Base-by-base conservation (phyloP, 1,140 invertebrate genomes). In the Diorhabda elongata region DNA sequence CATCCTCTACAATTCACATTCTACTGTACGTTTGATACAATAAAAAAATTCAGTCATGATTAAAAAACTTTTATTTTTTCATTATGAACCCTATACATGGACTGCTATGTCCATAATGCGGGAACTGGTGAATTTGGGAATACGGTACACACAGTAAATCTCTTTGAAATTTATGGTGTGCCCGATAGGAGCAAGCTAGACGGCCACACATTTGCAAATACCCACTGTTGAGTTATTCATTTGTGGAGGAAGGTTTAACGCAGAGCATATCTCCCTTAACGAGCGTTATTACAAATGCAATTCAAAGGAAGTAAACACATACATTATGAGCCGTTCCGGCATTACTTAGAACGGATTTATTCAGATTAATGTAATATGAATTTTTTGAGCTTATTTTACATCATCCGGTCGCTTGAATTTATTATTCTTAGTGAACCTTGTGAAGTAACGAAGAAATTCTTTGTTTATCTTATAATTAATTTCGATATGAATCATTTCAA, bases 261-360 rank as follows among this genome's bases (percentile, higher is more conserved):
- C 47, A 52, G n/a, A 52, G 6, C 47, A 52, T 52, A 52, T 52
- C 47, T 52, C 47, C 47, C 47, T n/a, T 8, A 52, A 52, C 47
- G 47, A 52, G 47, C 47, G n/a, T 52, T 52, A 52, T 52, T 52
- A 52, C 47, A 6, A n/a, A 52, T n/a, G 47, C 47, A 52, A 8
- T 52, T 52, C 47, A 52, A 52, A 52, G 47, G 47, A 52, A 52
- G 47, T 52, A 52, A 52, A 52, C n/a, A 52, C 47, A 52, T 52
- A 52, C 47, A 52, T 52, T 52, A 52, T 52, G n/a, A 52, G n/a
- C 47, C 47, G 47, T 52, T 52, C 47, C n/a, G 47, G n/a, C 47
- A n/a, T 52, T 52, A 52, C 47, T 52, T 52, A 8, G n/a, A 52
- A 6, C 47, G 47, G 47, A 52, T 52, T 52, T 52, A 26, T 52